phyloP scores from a whole-genome alignment of 2,113 vertebrate species.

The Eleginops maclovinus region DNA sequence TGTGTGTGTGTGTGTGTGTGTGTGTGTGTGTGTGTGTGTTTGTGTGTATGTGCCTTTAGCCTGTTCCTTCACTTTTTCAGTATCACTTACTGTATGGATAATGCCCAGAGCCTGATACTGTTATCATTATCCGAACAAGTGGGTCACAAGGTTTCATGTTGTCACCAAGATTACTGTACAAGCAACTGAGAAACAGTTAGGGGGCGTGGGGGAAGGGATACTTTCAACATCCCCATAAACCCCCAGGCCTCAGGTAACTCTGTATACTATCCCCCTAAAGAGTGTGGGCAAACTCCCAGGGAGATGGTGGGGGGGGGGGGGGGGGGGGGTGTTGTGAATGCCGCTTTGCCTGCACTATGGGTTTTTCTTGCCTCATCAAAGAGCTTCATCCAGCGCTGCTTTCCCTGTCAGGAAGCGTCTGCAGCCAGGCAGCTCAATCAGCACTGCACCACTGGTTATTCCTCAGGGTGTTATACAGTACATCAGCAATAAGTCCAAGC shows the following conservation, averaged over 20 bases:
- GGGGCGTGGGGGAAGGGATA: slow-evolving; percentile 16
- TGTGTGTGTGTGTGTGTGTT: background rate
- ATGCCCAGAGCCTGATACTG: slow-evolving; percentile 48
- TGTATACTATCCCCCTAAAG: slow-evolving; percentile 48
- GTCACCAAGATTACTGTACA: slow-evolving; percentile 60
- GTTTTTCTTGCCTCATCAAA: slow-evolving; percentile 63
- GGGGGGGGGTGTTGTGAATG: too few relatives aligned
- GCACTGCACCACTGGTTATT: slow-evolving; percentile 60
- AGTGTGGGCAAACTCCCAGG: slow-evolving; percentile 43
- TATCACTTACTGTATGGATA: slow-evolving; percentile 51
- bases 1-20: background rate
- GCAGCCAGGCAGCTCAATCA: slow-evolving; percentile 69
- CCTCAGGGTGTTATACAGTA: slow-evolving; percentile 66
- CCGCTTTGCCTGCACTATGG: slow-evolving; percentile 45
- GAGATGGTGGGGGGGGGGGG: slow-evolving; percentile 43
- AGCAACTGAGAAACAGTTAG: slow-evolving; percentile 54
- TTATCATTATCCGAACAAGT: slow-evolving; percentile 65
- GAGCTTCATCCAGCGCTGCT: slow-evolving; percentile 51
- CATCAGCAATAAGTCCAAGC: slow-evolving; percentile 54
- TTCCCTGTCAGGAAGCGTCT: slow-evolving; percentile 53
- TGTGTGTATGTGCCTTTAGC: slow-evolving; percentile 32
- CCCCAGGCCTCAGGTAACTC: slow-evolving; percentile 51
- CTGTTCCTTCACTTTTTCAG: slow-evolving; percentile 44
- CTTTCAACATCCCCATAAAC: slow-evolving; percentile 37
- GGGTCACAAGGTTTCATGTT: slow-evolving; percentile 62